Conservation (phyloP, 1,140 invertebrate genomes). For the Atta cephalotes region DNA sequence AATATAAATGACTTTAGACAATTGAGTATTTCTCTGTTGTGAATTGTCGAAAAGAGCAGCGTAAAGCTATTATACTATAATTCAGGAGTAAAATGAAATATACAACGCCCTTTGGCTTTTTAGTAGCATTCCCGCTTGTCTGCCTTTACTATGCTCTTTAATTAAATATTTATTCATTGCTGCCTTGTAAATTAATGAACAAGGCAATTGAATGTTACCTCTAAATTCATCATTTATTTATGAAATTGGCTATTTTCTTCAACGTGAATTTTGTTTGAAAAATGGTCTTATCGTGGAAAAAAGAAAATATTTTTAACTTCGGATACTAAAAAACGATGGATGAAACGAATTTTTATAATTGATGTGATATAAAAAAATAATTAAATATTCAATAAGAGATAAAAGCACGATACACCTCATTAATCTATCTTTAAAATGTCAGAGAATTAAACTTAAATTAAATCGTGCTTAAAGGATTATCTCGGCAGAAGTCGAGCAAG, state of each 20-base stretch:
- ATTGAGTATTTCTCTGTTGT: background rate
- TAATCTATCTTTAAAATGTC: background rate
- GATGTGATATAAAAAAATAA: background rate
- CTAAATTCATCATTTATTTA: background rate
- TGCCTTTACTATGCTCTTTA: background rate
- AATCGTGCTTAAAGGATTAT: constrained; percentile 3
- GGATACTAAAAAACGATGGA: background rate
- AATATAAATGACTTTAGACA: background rate
- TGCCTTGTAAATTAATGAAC: constrained; percentile 9
- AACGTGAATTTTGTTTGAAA: background rate
- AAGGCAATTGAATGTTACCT: background rate
- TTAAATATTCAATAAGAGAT: background rate
- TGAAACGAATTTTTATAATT: background rate
- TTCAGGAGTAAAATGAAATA: background rate
- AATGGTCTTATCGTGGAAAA: background rate
- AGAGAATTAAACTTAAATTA: constrained; percentile 6
- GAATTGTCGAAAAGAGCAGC: background rate
- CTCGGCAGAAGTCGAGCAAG: background rate
- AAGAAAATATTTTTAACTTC: background rate
- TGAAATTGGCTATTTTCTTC: background rate
- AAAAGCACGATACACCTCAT: background rate
- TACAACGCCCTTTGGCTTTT: background rate
- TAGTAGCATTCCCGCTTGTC: background rate
- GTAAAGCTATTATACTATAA: background rate
- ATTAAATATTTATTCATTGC: constrained; percentile 13